These are phyloP conservation scores for Ophiodon elongatus DNA, from an alignment of 2,113 vertebrate genomes.

Conservation along the genomic window DNA sequence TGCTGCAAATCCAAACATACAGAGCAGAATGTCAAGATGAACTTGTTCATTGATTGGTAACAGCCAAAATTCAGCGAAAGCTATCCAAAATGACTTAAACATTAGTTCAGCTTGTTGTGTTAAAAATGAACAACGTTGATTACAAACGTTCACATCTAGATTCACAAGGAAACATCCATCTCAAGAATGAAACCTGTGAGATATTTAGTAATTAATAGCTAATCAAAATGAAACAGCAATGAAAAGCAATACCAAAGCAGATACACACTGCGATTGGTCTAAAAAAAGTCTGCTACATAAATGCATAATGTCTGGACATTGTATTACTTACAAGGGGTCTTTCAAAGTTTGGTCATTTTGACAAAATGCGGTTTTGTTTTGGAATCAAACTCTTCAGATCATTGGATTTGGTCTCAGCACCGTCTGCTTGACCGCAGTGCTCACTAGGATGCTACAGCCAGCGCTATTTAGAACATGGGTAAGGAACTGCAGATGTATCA, in stretches of 20 bases:
- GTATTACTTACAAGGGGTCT: background rate
- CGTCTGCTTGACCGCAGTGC: background rate
- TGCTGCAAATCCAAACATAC: background rate
- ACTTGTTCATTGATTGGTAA: background rate
- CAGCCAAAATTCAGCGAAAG: background rate
- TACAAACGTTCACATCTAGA: too few relatives aligned
- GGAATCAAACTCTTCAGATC: background rate
- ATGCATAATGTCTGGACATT: background rate
- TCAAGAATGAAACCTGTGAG: background rate
- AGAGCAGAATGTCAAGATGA: background rate
- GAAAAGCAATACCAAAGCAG: background rate
- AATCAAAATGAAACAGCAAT: too few relatives aligned
- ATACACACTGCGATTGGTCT: background rate
- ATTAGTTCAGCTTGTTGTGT: too few relatives aligned
- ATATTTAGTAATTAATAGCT: background rate
- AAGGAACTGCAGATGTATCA: slow-evolving; percentile 6
- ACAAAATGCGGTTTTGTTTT: background rate
- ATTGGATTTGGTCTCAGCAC: background rate
- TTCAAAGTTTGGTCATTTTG: background rate
- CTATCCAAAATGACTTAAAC: background rate
- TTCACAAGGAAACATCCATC: too few relatives aligned
- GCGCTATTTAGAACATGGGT: background rate
- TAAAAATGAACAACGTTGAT: too few relatives aligned
- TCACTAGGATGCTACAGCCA: background rate
- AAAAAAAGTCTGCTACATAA: background rate